phyloP scores from a whole-genome alignment of 2,797 vertebrate genomes.

The Gobionotothen gibberifrons region DNA sequence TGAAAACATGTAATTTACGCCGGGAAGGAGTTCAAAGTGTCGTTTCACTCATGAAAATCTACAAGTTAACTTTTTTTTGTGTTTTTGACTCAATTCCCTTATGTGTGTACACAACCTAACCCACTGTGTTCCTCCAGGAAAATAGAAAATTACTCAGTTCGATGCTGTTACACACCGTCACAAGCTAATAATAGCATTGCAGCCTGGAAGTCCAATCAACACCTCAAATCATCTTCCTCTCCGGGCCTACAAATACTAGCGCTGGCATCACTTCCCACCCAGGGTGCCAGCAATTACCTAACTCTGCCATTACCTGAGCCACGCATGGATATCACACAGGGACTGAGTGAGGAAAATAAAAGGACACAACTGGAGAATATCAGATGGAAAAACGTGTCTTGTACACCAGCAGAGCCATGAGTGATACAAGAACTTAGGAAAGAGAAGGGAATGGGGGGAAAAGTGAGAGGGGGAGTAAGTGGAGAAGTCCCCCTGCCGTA shows the following conservation, averaged over 20 bases:
- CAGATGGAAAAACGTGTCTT: conserved; percentile 15
- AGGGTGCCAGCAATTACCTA: conserved; percentile 50
- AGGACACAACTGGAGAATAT: conserved; percentile 25
- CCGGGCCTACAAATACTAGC: conserved; percentile 66
- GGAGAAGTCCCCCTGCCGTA: conserved; percentile 19
- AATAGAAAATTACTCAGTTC: conserved; percentile 40
- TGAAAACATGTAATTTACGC: conserved; percentile 6
- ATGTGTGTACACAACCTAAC: neutral
- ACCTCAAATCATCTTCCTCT: conserved; percentile 62
- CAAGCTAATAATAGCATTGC: conserved; percentile 49
- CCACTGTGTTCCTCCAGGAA: conserved; percentile 32
- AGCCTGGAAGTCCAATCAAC: conserved; percentile 72
- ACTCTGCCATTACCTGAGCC: conserved; percentile 42
- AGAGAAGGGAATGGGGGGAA: conserved; percentile 11
- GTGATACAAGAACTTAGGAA: conserved; percentile 13
- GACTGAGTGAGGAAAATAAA: conserved; percentile 49
- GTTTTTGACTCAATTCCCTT: conserved; percentile 1
- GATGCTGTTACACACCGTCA: conserved; percentile 36
- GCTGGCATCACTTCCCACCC: conserved; percentile 48
- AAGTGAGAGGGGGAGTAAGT: conserved; percentile 13
- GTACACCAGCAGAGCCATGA: conserved; percentile 11
- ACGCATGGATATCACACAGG: conserved; percentile 35
- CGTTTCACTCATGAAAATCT: neutral
- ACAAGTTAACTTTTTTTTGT: neutral
- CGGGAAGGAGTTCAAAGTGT: neutral